Evolutionary conservation across 2,888 invertebrate genomes (phyloP), one percentile per base, ranked within the genome.

Genomic region (Hypselothyrea guttata): DNA sequence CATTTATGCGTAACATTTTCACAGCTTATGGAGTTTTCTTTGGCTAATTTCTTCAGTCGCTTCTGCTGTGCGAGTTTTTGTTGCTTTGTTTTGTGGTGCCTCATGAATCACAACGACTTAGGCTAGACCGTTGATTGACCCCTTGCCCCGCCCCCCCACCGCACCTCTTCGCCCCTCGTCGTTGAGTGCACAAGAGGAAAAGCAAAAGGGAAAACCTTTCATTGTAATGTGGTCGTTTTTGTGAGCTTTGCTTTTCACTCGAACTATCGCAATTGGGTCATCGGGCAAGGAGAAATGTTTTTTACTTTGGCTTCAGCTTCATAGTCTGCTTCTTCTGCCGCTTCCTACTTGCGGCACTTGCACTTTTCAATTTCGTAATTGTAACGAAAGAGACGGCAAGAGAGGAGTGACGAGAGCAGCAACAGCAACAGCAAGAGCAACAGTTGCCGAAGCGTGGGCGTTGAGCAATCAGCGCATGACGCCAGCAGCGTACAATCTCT

Each of bases 291-390:
- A 15, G 45, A 69, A 58, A 58, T 63, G 68, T 58, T 66, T 58
- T 58, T 66, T 13, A 7, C 13, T 44, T 38, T 30, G 28, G 12
- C 11, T 7, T 9, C 42, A 30, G 16, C 38, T 7, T 11, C 38
- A 9, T 11, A 2, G 5, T 38, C 16, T 18, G 16, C 37, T 37
- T 18, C 16, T 46, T 46, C 46, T 46, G 27, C 16, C 5, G 16
- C 44, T 30, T 52, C 35, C 42, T 30, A 30, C 44, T 53, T 40
- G 62, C 58, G 53, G 74, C 82, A 77, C 82, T 82, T 78, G 77
- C 81, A 77, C 81, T 81, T 77, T 81, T 75, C 79, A 71, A 74
- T 73, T 74, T 73, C 68, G 75, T 74, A 74, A 73, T 73, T 74
- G 74, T 71, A 72, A 62, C 61, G 35, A 37, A 12, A 22, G 27